Base-by-base conservation (phyloP, 2,113 vertebrate species). In the Hepsetus odoe region DNA sequence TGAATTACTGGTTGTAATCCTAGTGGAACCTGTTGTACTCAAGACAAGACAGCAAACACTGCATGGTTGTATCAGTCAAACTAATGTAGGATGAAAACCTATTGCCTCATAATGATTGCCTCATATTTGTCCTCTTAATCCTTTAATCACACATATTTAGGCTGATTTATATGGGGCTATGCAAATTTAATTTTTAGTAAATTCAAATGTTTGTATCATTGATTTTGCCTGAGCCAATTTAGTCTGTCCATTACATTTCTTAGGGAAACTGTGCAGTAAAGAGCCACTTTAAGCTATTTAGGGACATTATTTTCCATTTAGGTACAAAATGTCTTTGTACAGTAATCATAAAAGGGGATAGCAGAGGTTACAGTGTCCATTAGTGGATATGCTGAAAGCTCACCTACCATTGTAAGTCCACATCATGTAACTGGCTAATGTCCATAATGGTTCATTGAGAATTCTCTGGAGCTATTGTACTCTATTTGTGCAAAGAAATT, bases 391-490 rank as follows among this genome's bases (percentile, higher is more conserved):
- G 28, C 26, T 76, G 33, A 65, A 74, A 33, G 44, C 70, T 58
- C 30, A 77, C 61, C 80, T 67, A 66, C 74, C 35, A 20, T 32
- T 59, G 42, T 61, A 73, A 55, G 35, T 53, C 74, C 49, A 20
- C 53, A 46, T 71, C 62, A 78, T 78, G 76, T 51, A 76, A 61
- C 59, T 13, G 40, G 20, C 74, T 80, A 83, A 83, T 83, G 82
- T 55, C n/a, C 35, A 20, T 83, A 80, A 83, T 80, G 78, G 78
- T 72, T 44, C 53, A 64, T n/a, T 64, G 77, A 66, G 67, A 72
- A 65, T 73, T 76, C 42, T 83, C 77, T 62, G 33, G 70, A 64
- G 58, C 3, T 56, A 11, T 24, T 56, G 30, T 40, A 38, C 42
- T 72, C 62, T 44, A 55, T 33, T 6, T 64, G 51, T 62, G 33